Percentiles rank a stretch among this genome's conserved stretches.
These are phyloP conservation scores for Hypselothyrea guttata DNA, from an alignment of 2,888 invertebrate species.

Conservation along the genomic window DNA sequence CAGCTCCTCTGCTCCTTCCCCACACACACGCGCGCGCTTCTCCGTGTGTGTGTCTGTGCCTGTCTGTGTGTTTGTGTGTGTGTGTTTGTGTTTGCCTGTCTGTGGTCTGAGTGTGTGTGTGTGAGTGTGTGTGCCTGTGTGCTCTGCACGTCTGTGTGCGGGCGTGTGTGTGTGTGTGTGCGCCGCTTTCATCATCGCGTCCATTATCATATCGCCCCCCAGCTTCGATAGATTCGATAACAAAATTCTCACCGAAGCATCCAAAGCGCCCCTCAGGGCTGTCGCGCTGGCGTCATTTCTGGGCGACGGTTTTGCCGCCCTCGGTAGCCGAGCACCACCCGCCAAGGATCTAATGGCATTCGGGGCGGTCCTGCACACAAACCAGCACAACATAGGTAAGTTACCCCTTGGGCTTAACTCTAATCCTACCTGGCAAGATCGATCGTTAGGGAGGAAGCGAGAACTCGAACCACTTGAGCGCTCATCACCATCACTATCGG, in stretches of 20 bases:
- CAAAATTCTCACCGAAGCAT: conserved; percentile 83
- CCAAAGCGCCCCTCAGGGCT: conserved; percentile 83
- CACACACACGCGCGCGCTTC: background rate
- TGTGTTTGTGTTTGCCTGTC: conserved; percentile 7
- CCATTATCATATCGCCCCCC: conserved; percentile 49
- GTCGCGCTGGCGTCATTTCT: conserved; percentile 83
- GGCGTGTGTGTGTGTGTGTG: conserved; percentile 8
- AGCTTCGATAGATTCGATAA: conserved; percentile 67
- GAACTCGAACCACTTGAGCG: too few species aligned
- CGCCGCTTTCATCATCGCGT: conserved; percentile 27
- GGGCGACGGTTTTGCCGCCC: conserved; percentile 83
- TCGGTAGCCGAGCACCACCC: conserved; percentile 82
- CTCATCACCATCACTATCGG: too few species aligned
- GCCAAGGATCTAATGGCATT: conserved; percentile 83
- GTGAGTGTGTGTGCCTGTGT: conserved; percentile 8
- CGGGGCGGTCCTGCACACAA: conserved; percentile 82
- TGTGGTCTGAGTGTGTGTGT: conserved; percentile 7
- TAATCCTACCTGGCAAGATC: too few species aligned
- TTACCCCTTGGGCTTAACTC: too few species aligned
- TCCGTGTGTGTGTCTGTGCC: conserved; percentile 1
- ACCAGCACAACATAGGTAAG: conserved; percentile 83
- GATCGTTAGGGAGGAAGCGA: too few species aligned
- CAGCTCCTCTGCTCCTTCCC: background rate
- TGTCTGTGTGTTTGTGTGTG: conserved; percentile 13
- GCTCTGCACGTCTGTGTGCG: conserved; percentile 12